Percentiles rank a stretch among this genome's conserved stretches.
Conservation (phyloP, 2,113 vertebrate species). For the Salvelinus sp. region DNA sequence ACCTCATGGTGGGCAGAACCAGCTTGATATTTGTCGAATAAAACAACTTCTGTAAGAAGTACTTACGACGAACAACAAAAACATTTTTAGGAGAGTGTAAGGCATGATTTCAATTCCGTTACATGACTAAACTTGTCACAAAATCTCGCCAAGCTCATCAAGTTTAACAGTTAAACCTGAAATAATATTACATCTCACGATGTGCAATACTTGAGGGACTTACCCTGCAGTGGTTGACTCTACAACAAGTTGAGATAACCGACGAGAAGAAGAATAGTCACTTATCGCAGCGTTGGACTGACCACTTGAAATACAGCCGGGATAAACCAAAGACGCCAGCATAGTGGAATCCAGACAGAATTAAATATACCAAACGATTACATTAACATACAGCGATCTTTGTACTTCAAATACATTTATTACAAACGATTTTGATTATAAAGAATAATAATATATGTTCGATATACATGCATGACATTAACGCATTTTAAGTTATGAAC, state of each 20-base stretch:
- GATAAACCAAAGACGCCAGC: slow-evolving; percentile 7
- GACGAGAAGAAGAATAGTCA: background rate
- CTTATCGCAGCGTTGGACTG: background rate
- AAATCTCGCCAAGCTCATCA: background rate
- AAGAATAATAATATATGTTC: background rate
- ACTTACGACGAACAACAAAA: background rate
- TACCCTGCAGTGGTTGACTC: slow-evolving; percentile 47
- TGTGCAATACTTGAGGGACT: background rate
- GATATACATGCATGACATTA: background rate
- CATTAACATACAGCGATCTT: no score
- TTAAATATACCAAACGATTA: background rate
- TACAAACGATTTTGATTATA: background rate
- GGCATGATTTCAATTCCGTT: background rate
- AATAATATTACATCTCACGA: no score
- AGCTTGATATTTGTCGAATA: no score
- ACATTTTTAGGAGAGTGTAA: background rate
- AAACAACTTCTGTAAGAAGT: background rate
- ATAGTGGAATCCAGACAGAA: background rate
- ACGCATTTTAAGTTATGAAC: background rate
- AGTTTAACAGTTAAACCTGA: background rate
- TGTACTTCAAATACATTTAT: background rate
- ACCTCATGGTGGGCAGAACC: no score
- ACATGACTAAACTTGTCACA: background rate
- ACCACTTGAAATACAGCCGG: slow-evolving; percentile 32
- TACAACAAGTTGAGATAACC: slow-evolving; percentile 7